Conservation (phyloP, 2,888 invertebrate species). For the Oligia strigilis region DNA sequence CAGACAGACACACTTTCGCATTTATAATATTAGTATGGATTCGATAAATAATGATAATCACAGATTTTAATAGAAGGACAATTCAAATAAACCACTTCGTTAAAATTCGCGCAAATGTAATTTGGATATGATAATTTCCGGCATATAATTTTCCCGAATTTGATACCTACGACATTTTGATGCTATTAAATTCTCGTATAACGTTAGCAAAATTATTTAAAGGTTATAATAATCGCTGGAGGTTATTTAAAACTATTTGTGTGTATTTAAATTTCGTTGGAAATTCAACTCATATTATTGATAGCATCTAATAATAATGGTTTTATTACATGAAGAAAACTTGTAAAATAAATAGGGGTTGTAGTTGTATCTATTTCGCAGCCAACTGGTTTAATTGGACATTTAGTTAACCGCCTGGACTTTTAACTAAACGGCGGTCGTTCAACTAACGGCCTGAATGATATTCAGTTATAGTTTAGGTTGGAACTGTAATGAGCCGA, state of each 20-base stretch:
- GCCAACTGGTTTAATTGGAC: no score
- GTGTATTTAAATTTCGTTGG: not conserved
- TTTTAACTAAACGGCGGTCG: no score
- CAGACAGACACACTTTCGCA: no score
- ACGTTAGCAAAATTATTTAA: conserved; percentile 9
- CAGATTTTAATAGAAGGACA: not conserved
- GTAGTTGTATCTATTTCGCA: not conserved
- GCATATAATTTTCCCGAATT: not conserved
- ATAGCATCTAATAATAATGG: not conserved
- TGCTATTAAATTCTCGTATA: conserved; percentile 1
- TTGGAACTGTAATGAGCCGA: no score
- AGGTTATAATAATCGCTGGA: not conserved
- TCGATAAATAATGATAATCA: not conserved
- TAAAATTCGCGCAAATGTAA: not conserved
- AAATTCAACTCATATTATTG: not conserved
- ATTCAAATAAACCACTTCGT: not conserved
- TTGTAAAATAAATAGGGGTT: not conserved
- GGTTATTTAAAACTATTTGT: conserved; percentile 9
- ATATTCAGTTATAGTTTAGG: no score
- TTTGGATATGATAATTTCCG: not conserved
- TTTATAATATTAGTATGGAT: no score
- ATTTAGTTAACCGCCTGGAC: no score
- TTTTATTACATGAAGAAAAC: not conserved
- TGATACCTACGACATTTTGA: not conserved
- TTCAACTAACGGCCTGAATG: no score